Evolutionary conservation across 1,140 invertebrate genomes (phyloP).

Genomic region (Helicoverpa zea): DNA sequence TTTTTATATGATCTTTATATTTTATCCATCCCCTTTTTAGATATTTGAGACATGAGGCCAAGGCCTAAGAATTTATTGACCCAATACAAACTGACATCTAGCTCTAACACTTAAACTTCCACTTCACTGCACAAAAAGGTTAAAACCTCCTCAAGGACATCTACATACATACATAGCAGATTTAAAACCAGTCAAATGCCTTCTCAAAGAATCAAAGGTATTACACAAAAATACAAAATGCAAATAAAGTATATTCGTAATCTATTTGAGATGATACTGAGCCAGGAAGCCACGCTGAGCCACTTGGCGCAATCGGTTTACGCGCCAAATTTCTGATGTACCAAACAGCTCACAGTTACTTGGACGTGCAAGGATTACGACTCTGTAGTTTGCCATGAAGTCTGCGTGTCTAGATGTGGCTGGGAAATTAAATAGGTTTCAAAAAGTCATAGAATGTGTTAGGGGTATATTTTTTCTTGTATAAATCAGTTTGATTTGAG

Average conservation of each 20-base stretch:
- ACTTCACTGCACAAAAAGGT: no score
- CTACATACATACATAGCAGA: neutral
- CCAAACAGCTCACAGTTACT: constrained; percentile 33
- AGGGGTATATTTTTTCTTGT: no score
- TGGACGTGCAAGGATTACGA: constrained; percentile 31
- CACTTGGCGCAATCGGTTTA: constrained; percentile 19
- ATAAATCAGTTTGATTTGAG: no score
- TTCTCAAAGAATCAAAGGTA: constrained; percentile 14
- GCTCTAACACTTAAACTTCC: no score
- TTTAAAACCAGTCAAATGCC: neutral
- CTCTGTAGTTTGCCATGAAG: constrained; percentile 1
- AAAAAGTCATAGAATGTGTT: no score
- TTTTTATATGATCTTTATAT: no score
- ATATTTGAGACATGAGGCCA: no score
- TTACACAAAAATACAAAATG: constrained; percentile 9
- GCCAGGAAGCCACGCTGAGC: constrained; percentile 15
- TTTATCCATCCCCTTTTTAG: no score
- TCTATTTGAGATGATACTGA: constrained; percentile 30
- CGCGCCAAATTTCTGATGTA: constrained; percentile 33
- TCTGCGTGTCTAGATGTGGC: constrained; percentile 9
- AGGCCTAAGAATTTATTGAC: no score
- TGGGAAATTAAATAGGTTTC: neutral
- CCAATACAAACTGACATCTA: no score
- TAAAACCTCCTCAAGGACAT: neutral
- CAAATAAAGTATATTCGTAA: constrained; percentile 19